Percentiles rank a stretch among this genome's conserved stretches.
phyloP scores from a whole-genome alignment of 2,888 invertebrate species.

The Hypomecis atomaria region DNA sequence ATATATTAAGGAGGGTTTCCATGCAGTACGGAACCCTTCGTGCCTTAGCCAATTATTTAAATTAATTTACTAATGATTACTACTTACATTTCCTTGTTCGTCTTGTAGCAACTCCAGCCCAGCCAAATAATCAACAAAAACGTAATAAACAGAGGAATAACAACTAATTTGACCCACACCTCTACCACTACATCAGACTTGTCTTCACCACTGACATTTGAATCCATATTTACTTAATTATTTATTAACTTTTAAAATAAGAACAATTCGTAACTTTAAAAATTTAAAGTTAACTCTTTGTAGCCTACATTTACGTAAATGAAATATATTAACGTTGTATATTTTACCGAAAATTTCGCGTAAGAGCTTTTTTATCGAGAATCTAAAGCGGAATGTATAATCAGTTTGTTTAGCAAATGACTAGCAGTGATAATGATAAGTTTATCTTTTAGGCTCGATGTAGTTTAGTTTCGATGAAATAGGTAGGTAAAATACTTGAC shows the following conservation, averaged over 20 bases:
- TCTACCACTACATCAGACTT: conserved; percentile 20
- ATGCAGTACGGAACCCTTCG: too few relatives aligned
- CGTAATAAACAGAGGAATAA: conserved; percentile 44
- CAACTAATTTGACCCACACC: conserved; percentile 48
- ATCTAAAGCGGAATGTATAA: conserved; percentile 6
- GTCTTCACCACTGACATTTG: conserved; percentile 22
- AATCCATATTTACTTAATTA: conserved; percentile 37
- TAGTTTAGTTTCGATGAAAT: too few relatives aligned
- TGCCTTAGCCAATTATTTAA: too few relatives aligned
- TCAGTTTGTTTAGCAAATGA: conserved; percentile 27
- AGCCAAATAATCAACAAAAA: conserved; percentile 53
- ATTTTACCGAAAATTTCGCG: neutral
- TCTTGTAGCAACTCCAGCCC: conserved; percentile 62
- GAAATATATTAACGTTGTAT: neutral
- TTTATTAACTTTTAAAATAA: too few relatives aligned
- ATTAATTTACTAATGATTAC: too few relatives aligned
- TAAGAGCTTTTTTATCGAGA: conserved; percentile 11
- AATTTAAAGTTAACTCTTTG: too few relatives aligned
- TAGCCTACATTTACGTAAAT: too few relatives aligned
- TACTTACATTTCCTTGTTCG: conserved; percentile 67
- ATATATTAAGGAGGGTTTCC: too few relatives aligned
- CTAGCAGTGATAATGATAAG: neutral
- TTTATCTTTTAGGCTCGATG: too few relatives aligned
- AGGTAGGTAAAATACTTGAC: too few relatives aligned
- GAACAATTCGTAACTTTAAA: too few relatives aligned